phyloP scores from a whole-genome alignment of 2,888 invertebrate genomes.

The Brachyopa scutellaris region DNA sequence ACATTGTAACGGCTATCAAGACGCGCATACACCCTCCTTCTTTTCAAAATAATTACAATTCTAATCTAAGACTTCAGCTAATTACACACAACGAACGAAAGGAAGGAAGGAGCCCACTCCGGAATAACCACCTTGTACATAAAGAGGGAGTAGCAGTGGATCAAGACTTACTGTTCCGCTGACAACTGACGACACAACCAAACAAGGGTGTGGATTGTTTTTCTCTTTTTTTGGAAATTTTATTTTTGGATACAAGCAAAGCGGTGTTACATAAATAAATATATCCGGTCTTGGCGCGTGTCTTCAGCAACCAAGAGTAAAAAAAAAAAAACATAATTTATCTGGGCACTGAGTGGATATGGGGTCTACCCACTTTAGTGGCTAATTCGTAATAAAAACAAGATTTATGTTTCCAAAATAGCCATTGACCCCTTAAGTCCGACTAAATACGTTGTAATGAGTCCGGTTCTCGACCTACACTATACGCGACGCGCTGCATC shows the following conservation, averaged over 20 bases:
- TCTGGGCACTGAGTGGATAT: conserved; percentile 21
- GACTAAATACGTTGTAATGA: conserved; percentile 55
- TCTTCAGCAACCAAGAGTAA: conserved; percentile 50
- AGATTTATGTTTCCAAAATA: conserved; percentile 67
- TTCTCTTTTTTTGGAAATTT: not conserved
- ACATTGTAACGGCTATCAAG: conserved; percentile 42
- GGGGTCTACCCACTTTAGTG: conserved; percentile 67
- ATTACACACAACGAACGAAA: conserved; percentile 47
- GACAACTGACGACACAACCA: conserved; percentile 60
- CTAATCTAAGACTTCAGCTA: conserved; percentile 61
- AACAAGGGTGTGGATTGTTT: conserved; percentile 41
- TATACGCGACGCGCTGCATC: not conserved
- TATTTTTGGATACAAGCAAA: conserved; percentile 62
- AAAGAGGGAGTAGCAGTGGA: not conserved
- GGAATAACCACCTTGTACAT: conserved; percentile 54
- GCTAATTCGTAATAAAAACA: conserved; percentile 71
- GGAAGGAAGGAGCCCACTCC: conserved; percentile 14
- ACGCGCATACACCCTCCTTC: conserved; percentile 29
- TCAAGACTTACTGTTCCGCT: conserved; percentile 6
- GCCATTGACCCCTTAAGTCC: conserved; percentile 68
- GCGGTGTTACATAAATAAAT: not conserved
- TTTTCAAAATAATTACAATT: conserved; percentile 63
- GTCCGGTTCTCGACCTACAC: conserved; percentile 43
- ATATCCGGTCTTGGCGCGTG: conserved; percentile 69
- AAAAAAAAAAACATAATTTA: conserved; percentile 65